phyloP scores from a whole-genome alignment of 2,113 vertebrate genomes.

The Polypterus senegalus region DNA sequence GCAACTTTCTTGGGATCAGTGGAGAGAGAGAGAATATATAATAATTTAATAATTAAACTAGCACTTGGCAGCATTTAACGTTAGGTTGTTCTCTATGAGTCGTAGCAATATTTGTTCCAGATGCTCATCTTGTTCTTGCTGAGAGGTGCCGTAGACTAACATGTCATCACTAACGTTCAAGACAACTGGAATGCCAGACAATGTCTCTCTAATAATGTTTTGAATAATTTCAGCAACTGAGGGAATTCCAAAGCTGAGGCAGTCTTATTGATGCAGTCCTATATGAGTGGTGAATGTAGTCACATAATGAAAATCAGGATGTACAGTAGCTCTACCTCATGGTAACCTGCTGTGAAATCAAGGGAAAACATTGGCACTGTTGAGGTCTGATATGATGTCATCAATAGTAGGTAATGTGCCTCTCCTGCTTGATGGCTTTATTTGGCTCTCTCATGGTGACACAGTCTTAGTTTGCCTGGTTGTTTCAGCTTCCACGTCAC shows the following conservation, averaged over 20 bases:
- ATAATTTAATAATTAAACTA: background rate
- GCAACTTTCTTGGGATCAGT: background rate
- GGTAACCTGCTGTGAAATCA: slow-evolving; percentile 2
- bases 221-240: slow-evolving; percentile 23
- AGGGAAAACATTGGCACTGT: background rate
- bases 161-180: slow-evolving; percentile 18
- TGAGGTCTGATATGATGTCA: slow-evolving; percentile 4
- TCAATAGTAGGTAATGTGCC: slow-evolving; percentile 3
- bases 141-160: background rate
- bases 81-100: background rate
- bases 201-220: slow-evolving; percentile 9
- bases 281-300: slow-evolving; percentile 19
- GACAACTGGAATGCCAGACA: slow-evolving; percentile 4
- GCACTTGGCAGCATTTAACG: background rate
- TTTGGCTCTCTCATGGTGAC: background rate
- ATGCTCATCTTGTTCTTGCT: background rate
- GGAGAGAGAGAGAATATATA: background rate
- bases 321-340: slow-evolving; percentile 15
- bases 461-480: background rate
- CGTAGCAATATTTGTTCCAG: background rate
- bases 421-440: background rate
- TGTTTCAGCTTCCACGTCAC: slow-evolving; percentile 6
- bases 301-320: slow-evolving; percentile 18
- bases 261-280: slow-evolving; percentile 13
- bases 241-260: slow-evolving; percentile 16